Evolutionary conservation across 2,797 vertebrate genomes (phyloP).

Genomic region (Lepidocolaptes lacrymiger): DNA sequence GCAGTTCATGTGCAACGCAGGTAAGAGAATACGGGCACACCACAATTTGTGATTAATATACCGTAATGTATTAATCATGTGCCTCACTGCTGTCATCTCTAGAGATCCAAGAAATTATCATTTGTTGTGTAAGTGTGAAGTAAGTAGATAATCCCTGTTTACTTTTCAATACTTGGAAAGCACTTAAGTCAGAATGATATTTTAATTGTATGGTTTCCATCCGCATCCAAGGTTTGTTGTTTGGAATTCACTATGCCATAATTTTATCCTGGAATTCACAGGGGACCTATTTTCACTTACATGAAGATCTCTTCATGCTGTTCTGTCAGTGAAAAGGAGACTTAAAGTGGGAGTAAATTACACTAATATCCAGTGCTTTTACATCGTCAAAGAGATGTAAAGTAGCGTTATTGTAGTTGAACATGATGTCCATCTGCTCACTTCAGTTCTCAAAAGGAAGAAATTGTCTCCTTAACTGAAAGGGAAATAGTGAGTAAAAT

Average conservation of each 20-base stretch:
- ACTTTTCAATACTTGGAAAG: background rate
- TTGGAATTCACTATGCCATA: background rate
- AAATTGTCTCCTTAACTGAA: background rate
- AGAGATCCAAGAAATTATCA: background rate
- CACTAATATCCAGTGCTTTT: background rate
- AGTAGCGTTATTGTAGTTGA: background rate
- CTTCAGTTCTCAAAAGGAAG: background rate
- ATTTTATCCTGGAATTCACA: background rate
- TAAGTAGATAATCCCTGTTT: background rate
- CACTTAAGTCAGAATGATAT: background rate
- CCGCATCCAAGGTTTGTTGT: background rate
- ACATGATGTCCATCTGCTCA: slow-evolving; percentile 9
- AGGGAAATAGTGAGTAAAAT: background rate
- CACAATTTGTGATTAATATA: background rate
- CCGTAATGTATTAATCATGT: background rate
- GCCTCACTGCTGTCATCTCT: background rate
- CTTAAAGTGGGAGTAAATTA: slow-evolving; percentile 25
- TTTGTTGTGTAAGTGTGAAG: background rate
- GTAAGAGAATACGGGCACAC: background rate
- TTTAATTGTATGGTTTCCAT: background rate
- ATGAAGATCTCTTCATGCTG: background rate
- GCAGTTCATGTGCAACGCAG: background rate
- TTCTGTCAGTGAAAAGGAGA: background rate
- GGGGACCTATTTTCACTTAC: background rate
- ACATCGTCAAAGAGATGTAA: background rate